Percentiles rank a stretch among this genome's conserved stretches.
Evolutionary conservation across 2,797 vertebrate genomes (phyloP).

Genomic region (Atherinosoma microstoma): DNA sequence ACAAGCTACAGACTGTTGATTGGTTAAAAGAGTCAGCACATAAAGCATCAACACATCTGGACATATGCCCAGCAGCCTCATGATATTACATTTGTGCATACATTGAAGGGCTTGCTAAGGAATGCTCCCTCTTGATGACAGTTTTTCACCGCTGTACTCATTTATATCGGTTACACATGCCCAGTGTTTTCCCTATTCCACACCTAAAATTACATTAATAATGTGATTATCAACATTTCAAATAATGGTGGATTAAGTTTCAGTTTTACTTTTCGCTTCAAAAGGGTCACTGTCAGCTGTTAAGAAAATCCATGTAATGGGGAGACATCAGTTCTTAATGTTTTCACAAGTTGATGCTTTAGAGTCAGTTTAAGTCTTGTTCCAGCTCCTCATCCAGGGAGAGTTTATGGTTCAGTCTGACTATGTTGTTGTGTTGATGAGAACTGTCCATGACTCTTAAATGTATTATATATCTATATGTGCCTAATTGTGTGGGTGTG

Average conservation of each 20-base stretch:
- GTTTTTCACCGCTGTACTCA: background rate
- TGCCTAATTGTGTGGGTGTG: constrained; percentile 15
- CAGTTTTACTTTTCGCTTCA: background rate
- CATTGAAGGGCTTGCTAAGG: background rate
- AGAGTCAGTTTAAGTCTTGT: constrained; percentile 38
- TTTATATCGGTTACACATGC: background rate
- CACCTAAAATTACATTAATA: background rate
- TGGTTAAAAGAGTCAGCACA: too few relatives aligned
- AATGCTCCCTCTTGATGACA: background rate
- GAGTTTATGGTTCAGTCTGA: constrained; percentile 32
- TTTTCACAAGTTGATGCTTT: constrained; percentile 2
- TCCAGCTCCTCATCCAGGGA: constrained; percentile 1
- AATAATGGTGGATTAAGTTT: background rate
- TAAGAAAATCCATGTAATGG: background rate
- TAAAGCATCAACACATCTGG: too few relatives aligned
- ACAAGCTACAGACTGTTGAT: too few relatives aligned
- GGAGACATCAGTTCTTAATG: background rate
- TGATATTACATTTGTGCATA: too few relatives aligned
- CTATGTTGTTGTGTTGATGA: constrained; percentile 27
- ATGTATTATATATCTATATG: constrained; percentile 39
- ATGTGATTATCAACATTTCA: background rate
- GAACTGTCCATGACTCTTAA: constrained; percentile 32
- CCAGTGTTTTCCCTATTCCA: background rate
- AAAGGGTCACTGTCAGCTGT: background rate
- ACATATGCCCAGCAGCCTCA: too few relatives aligned